A percentile compares a stretch with the other conserved stretches of the same genome.
These are phyloP conservation scores for Nautilus pompilius DNA, from an alignment of 1,140 invertebrate species.

Conservation along the genomic window DNA sequence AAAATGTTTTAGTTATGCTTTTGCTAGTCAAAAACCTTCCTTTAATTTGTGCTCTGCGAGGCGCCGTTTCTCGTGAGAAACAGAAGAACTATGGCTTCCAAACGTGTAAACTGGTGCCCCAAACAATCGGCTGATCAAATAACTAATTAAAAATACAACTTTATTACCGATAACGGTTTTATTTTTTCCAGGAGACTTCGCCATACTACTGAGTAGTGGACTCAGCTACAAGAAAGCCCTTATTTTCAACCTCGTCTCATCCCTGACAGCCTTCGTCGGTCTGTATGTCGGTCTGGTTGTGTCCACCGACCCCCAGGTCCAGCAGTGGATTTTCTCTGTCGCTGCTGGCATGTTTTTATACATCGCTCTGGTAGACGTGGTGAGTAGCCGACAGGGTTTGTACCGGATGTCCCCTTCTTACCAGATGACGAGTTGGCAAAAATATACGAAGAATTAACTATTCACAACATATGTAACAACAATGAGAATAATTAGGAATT, in stretches of 20 bases:
- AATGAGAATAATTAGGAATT: neutral
- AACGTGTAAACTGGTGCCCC: too few relatives aligned
- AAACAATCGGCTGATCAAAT: too few relatives aligned
- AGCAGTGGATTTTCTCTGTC: slow-evolving; percentile 62
- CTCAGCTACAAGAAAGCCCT: slow-evolving; percentile 64
- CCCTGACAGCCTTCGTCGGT: slow-evolving; percentile 66
- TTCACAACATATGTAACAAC: neutral
- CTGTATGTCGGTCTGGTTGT: slow-evolving; percentile 61
- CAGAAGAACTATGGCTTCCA: too few relatives aligned
- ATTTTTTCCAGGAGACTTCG: slow-evolving; percentile 74
- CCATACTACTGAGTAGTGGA: slow-evolving; percentile 84
- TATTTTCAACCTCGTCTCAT: slow-evolving; percentile 66
- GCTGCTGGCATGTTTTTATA: slow-evolving; percentile 67
- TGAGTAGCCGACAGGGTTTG: slow-evolving; percentile 33
- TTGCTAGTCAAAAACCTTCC: too few relatives aligned
- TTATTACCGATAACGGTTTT: neutral
- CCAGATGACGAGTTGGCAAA: neutral
- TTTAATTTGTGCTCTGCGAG: too few relatives aligned
- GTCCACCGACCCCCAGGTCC: slow-evolving; percentile 37
- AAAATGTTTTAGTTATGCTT: too few relatives aligned
- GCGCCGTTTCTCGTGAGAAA: too few relatives aligned
- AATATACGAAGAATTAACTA: neutral
- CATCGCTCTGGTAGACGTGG: slow-evolving; percentile 65
- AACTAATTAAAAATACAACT: too few relatives aligned
- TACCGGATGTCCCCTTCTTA: neutral